phyloP scores from a whole-genome alignment of 1,140 invertebrate genomes.

The Apis florea region DNA sequence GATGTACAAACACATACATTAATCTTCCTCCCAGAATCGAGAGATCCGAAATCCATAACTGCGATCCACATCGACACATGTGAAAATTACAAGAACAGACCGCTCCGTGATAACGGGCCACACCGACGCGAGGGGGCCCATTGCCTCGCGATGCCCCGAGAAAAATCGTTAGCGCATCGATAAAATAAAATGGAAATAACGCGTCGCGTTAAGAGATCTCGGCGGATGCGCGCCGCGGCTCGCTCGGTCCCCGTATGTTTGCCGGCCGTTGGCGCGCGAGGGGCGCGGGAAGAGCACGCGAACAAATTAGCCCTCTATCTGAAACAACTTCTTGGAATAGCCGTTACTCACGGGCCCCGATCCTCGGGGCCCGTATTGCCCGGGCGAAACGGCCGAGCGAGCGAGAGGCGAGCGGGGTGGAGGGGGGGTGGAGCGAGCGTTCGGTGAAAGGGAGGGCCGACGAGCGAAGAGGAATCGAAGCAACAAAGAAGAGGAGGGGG shows the following conservation, averaged over 20 bases:
- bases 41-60: no score
- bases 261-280: background rate
- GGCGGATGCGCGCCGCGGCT: slow-evolving; percentile 23
- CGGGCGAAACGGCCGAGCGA: slow-evolving; percentile 50
- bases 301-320: slow-evolving; percentile 80
- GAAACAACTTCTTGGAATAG: slow-evolving; percentile 80
- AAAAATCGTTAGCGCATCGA: slow-evolving; percentile 33
- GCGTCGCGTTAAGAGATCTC: slow-evolving; percentile 53
- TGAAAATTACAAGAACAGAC: no score
- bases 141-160: no score
- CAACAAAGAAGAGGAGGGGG: background rate
- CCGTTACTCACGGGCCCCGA: slow-evolving; percentile 76
- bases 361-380: slow-evolving; percentile 58
- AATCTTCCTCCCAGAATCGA: no score
- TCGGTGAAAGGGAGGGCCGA: slow-evolving; percentile 12
- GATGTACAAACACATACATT: no score
- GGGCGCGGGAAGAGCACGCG: slow-evolving; percentile 58
- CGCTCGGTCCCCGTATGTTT: slow-evolving; percentile 52
- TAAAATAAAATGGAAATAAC: slow-evolving; percentile 48
- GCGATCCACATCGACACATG: no score
- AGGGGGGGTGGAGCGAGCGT: background rate
- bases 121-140: no score
- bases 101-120: no score
- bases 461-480: background rate
- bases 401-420: slow-evolving; percentile 3